A percentile compares a stretch with the other conserved stretches of the same genome.
These are phyloP conservation scores for Trachelus troglodyta DNA, from an alignment of 2,888 invertebrate genomes.

Conservation along the genomic window DNA sequence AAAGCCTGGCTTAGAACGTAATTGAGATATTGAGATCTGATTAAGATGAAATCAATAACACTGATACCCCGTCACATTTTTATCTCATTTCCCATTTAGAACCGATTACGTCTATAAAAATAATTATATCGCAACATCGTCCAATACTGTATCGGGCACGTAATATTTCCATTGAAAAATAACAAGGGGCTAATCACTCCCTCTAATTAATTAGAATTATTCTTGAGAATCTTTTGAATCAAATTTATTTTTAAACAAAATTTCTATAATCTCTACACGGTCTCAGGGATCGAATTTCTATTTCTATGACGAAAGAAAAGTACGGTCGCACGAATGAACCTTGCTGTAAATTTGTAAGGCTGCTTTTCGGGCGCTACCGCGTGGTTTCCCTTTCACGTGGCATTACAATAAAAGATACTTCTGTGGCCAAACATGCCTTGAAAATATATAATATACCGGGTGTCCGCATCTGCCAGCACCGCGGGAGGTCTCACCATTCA, in stretches of 20 bases:
- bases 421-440: slow-evolving; percentile 60
- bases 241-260: not conserved
- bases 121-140: not conserved
- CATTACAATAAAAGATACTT: slow-evolving; percentile 60
- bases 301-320: not conserved
- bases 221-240: not conserved
- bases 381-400: slow-evolving; percentile 44
- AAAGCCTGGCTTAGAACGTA: slow-evolving; percentile 60
- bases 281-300: not conserved
- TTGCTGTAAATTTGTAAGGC: not conserved
- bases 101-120: not conserved
- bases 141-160: not conserved
- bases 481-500: slow-evolving; percentile 36
- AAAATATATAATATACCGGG: slow-evolving; percentile 50
- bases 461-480: slow-evolving; percentile 58
- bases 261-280: not conserved
- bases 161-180: not conserved
- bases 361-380: slow-evolving; percentile 33
- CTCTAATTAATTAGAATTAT: not conserved
- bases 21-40: slow-evolving; percentile 66
- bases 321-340: not conserved
- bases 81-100: not conserved
- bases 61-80: slow-evolving; percentile 24
- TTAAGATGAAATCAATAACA: slow-evolving; percentile 65
- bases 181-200: not conserved